Evolutionary conservation across 2,113 vertebrate genomes (phyloP), one percentile per base, ranked within the genome.

Genomic region (Cavia porcellus): DNA sequence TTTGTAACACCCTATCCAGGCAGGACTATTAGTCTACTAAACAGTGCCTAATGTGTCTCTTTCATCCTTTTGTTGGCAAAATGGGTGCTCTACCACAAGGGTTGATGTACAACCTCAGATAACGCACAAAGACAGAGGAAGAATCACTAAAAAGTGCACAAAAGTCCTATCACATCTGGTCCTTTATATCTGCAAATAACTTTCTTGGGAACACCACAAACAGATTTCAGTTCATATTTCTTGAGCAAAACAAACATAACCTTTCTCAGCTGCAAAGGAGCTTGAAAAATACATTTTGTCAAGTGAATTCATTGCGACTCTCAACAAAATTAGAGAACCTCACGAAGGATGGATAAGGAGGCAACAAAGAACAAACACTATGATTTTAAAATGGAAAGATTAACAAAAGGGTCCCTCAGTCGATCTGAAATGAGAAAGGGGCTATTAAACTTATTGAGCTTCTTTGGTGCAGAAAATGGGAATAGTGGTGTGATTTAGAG

Each of bases 81-180:
- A 45, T 0, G 1, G 42, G 19, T 47, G 11, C n/a, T 32, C 0
- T 3, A 24, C 42, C 3, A 4, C 8, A 1, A 87, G 70, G 62
- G 9, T 22, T 79, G 50, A 90, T 52, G 20, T 28, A 70, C 1
- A 12, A 24, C 24, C 30, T 84, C 68, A 61, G 32, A 84, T 25
- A 87, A 92, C 10, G 20, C 47, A 92, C 38, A 87, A 86, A 75
- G 45, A 64, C 32, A 74, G 7, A 38, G 17, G 45, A 86, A 72
- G 24, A 32, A 64, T 64, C 15, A 32, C 30, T 12, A 9, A 32
- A 66, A 66, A 32, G 3, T 32, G 12, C 61, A 55, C 30, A 14
- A 61, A 89, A 92, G 38, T 19, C 25, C 8, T 47, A 35, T 14
- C 22, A 47, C 32, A 75, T 90, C 68, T 74, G 45, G 66, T 68